phyloP scores from a whole-genome alignment of 2,113 vertebrate species.

The Catharus bicknelli region DNA sequence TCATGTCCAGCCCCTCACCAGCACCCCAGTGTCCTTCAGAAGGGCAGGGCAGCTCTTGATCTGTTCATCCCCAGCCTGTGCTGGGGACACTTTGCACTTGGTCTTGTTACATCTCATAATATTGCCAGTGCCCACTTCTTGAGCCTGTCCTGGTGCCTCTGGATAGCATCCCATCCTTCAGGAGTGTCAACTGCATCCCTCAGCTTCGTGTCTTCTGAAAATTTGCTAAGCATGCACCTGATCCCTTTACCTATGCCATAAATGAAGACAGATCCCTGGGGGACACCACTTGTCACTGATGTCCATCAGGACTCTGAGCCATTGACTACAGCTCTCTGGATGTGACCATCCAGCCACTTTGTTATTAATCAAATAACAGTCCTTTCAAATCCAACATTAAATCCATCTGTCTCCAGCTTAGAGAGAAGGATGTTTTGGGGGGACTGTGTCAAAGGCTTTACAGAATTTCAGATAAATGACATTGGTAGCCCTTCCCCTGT shows the following conservation, averaged over 20 bases:
- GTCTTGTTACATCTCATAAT: not conserved
- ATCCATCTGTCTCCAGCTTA: not conserved
- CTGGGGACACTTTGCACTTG: no score
- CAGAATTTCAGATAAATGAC: not conserved
- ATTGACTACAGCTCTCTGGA: accelerated
- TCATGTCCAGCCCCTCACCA: not conserved
- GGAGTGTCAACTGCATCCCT: not conserved
- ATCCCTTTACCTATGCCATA: accelerated
- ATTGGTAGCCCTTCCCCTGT: no score
- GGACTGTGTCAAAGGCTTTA: not conserved
- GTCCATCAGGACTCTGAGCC: not conserved
- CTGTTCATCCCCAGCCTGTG: not conserved
- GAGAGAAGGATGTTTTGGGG: not conserved
- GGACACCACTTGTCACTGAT: not conserved
- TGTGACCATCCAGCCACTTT: not conserved
- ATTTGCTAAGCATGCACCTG: not conserved
- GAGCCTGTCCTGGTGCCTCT: not conserved
- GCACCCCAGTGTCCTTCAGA: accelerated
- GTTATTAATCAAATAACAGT: not conserved
- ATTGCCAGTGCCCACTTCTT: not conserved
- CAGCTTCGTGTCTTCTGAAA: not conserved
- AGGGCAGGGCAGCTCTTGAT: not conserved
- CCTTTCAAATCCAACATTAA: not conserved
- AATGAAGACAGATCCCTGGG: not conserved
- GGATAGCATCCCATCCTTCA: not conserved